phyloP scores from a whole-genome alignment of 2,888 invertebrate genomes.

The Andrena marginata region DNA sequence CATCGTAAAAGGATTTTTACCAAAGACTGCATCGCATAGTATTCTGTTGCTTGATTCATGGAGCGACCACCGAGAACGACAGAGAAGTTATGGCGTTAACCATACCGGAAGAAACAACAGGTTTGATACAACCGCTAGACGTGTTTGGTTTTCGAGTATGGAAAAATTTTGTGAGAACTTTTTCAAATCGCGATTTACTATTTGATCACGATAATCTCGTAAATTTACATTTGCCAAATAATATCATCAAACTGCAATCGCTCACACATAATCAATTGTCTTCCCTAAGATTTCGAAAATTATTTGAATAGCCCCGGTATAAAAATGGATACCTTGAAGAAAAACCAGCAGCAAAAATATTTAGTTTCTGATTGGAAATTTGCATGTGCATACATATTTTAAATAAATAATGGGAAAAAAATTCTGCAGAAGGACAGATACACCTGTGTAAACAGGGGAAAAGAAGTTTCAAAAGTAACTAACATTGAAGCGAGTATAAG shows the following conservation, averaged over 20 bases:
- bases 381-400: neutral
- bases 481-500: too few relatives aligned
- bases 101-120: slow-evolving; percentile 11
- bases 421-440: too few relatives aligned
- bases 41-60: neutral
- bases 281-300: slow-evolving; percentile 1
- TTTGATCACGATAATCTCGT: neutral
- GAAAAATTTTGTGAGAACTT: neutral
- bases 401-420: neutral
- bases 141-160: too few relatives aligned
- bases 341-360: neutral
- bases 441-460: neutral
- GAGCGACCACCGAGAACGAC: neutral
- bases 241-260: slow-evolving; percentile 24
- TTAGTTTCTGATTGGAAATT: too few relatives aligned
- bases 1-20: neutral
- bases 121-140: too few relatives aligned
- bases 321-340: neutral
- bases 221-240: slow-evolving; percentile 21
- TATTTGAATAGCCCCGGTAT: slow-evolving; percentile 21
- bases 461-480: neutral
- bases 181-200: neutral
- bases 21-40: neutral
- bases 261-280: slow-evolving; percentile 14
- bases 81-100: neutral